Base-by-base conservation (phyloP, 1,140 invertebrate genomes). In the Mactra quadrangularis region DNA sequence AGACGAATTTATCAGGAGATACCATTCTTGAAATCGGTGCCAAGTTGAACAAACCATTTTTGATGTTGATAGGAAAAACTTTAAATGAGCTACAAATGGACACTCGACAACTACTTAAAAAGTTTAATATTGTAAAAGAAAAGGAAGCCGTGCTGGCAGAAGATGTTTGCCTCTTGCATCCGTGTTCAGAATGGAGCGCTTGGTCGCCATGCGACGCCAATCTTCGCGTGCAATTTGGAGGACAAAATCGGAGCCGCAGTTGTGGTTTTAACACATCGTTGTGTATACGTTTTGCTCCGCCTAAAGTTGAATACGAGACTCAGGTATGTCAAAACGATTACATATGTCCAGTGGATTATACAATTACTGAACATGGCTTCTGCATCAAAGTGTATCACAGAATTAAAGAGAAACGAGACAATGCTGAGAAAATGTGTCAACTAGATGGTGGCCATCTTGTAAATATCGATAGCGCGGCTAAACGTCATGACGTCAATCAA, bases 201-300 rank as follows among this genome's bases (percentile, higher is more conserved):
- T 68, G 64, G 64, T 68, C 64, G 27, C 27, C 45, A 9, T 68
- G 64, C 29, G 64, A 68, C 33, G 64, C 64, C 4, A 50, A 3
- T 31, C 6, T 17, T 9, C 13, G 11, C 19, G 64, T 27, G 29
- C 22, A 68, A 41, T 50, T 68, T 68, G 64, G 64, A 13, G 45
- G 22, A 17, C 41, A 68, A 68, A 52, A 19, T 22, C 41, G 45
- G 1, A 68, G 3, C 29, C 47, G 64, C 13, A 68, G 2, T 31
- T 68, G 64, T 50, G 64, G 64, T 17, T n/a, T 29, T 19, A 68
- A 68, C 22, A 68, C 64, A 29, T 47, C 64, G 29, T 25, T 47
- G 3, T 68, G 64, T 50, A 25, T 47, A 41, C 64, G 45, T 0
- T 68, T 29, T 27, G 15, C 7, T 29, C n/a, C 22, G 31, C 9